Conservation (phyloP, 2,797 vertebrate genomes). For the Ciconia nigra region DNA sequence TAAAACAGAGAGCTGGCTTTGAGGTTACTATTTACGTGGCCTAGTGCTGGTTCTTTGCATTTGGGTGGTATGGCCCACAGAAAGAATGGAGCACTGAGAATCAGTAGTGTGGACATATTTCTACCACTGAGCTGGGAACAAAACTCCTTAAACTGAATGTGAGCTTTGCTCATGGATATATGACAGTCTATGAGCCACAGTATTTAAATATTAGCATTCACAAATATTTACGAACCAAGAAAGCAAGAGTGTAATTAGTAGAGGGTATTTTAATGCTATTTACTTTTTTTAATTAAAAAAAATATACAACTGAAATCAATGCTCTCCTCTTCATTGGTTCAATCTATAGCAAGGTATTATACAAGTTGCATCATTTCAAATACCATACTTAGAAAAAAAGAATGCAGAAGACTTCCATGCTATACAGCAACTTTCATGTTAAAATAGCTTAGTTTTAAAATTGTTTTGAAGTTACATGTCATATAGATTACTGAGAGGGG, state of each 20-base stretch:
- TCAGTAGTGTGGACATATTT: conserved; percentile 12
- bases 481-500: conserved; percentile 18
- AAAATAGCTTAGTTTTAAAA: conserved; percentile 50
- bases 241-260: conserved; percentile 22
- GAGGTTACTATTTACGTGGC: neutral
- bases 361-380: conserved; percentile 47
- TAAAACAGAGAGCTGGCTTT: neutral
- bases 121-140: conserved; percentile 18
- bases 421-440: conserved; percentile 54
- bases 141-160: conserved; percentile 1
- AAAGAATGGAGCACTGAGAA: conserved; percentile 4
- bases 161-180: conserved; percentile 16
- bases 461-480: conserved; percentile 32
- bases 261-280: conserved; percentile 57
- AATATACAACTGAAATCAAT: conserved; percentile 61
- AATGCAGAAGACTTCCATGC: conserved; percentile 54
- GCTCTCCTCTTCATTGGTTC: conserved; percentile 33
- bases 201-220: conserved; percentile 43
- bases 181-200: neutral
- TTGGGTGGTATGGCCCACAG: neutral
- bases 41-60: neutral
- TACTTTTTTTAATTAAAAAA: conserved; percentile 45
- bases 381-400: conserved; percentile 42
- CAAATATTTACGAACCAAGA: conserved; percentile 24
- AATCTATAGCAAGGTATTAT: conserved; percentile 44